phyloP scores from a whole-genome alignment of 2,888 invertebrate species.

The Pyrochroa serraticornis region DNA sequence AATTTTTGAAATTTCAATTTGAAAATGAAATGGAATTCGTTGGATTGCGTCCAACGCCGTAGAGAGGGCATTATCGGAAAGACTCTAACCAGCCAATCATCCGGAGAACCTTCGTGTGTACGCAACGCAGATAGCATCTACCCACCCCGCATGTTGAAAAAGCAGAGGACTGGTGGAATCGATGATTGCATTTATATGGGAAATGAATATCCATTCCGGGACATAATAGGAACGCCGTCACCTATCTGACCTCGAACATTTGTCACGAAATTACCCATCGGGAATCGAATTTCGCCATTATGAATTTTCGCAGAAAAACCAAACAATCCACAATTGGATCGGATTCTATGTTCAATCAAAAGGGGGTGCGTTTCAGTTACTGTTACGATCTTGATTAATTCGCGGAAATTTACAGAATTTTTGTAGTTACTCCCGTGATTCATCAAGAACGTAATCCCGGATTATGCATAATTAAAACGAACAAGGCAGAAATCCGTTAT shows the following conservation, averaged over 20 bases:
- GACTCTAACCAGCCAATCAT: slow-evolving; percentile 50
- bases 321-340: too few species aligned
- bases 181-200: slow-evolving; percentile 45
- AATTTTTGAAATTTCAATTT: slow-evolving; percentile 53
- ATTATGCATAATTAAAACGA: background rate
- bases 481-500: slow-evolving; percentile 37
- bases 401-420: background rate
- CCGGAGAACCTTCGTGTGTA: slow-evolving; percentile 41
- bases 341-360: too few species aligned
- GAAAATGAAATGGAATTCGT: slow-evolving; percentile 53
- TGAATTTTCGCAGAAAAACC: too few species aligned
- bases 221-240: slow-evolving; percentile 42
- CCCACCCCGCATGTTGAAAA: slow-evolving; percentile 47
- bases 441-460: too few species aligned
- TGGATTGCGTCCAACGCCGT: slow-evolving; percentile 37
- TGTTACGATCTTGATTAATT: background rate
- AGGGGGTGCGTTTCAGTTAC: background rate
- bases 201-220: slow-evolving; percentile 51
- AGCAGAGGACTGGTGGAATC: slow-evolving; percentile 34
- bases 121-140: slow-evolving; percentile 46
- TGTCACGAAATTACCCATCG: slow-evolving; percentile 37
- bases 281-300: slow-evolving; percentile 31
- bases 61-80: slow-evolving; percentile 44
- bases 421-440: background rate
- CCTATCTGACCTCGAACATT: slow-evolving; percentile 44